Percentiles rank a stretch among this genome's conserved stretches.
phyloP scores from a whole-genome alignment of 2,113 vertebrate genomes.

The Zosterops hypoxanthus region DNA sequence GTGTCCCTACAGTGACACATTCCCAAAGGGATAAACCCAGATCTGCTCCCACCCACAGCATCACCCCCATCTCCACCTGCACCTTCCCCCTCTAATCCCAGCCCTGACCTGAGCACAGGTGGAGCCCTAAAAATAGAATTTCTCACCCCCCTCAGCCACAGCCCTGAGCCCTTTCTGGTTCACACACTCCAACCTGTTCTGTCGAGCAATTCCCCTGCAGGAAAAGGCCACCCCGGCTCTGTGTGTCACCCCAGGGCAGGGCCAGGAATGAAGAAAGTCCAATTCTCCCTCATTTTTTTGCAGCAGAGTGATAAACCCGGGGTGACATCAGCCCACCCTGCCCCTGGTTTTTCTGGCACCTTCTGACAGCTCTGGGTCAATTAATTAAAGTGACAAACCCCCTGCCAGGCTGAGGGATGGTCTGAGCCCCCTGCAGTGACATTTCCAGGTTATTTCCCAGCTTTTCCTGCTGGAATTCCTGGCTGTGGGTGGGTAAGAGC shows the following conservation, averaged over 20 bases:
- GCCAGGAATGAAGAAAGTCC: conserved; percentile 51
- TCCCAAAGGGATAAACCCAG: rapidly evolving
- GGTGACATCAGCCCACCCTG: neutral
- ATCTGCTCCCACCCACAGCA: neutral
- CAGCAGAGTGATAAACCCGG: neutral
- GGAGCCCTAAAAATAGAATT: neutral
- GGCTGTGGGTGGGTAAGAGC: rapidly evolving
- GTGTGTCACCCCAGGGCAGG: neutral
- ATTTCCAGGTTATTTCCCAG: neutral
- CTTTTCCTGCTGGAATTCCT: neutral
- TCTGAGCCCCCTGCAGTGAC: neutral
- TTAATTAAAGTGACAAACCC: neutral
- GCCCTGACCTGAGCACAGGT: neutral
- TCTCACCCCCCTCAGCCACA: neutral
- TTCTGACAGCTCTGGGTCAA: neutral
- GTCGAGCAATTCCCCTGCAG: neutral
- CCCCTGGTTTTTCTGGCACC: neutral
- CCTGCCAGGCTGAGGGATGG: neutral
- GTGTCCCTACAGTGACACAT: no score
- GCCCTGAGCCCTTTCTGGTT: neutral
- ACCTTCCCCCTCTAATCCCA: neutral
- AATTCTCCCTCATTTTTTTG: conserved; percentile 30
- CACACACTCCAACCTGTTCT: neutral
- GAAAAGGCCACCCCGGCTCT: neutral
- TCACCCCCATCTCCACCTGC: neutral